Evolutionary conservation across 2,797 vertebrate species (phyloP).

Genomic region (Pantherophis vulpinus): DNA sequence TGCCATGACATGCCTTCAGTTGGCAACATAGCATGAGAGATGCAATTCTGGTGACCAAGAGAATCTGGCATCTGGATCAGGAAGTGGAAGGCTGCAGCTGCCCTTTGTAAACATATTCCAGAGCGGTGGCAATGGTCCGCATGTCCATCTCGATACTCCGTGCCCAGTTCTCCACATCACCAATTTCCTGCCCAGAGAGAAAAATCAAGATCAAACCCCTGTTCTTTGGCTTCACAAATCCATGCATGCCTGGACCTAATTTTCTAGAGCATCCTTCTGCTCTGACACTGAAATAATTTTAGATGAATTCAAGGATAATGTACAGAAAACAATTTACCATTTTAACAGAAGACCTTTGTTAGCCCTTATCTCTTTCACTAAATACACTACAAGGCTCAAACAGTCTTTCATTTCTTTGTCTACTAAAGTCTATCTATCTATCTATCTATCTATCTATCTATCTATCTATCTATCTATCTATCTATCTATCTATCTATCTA

Average conservation of each 20-base stretch:
- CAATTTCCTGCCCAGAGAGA: conserved; percentile 83
- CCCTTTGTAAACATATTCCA: conserved; percentile 93
- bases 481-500: background rate
- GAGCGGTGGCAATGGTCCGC: conserved; percentile 89
- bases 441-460: no score
- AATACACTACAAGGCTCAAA: background rate
- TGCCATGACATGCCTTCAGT: background rate
- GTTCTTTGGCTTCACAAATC: background rate
- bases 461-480: background rate
- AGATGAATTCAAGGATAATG: background rate
- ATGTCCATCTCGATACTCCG: conserved; percentile 97
- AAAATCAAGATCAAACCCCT: background rate
- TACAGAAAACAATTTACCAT: background rate
- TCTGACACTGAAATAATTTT: background rate
- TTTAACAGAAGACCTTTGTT: background rate
- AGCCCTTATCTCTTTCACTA: background rate
- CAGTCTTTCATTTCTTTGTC: background rate
- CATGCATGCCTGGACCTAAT: background rate
- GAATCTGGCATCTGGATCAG: conserved; percentile 44
- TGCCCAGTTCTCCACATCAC: conserved; percentile 97
- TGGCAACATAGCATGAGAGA: background rate
- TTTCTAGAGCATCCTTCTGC: background rate
- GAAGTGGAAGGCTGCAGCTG: conserved; percentile 83
- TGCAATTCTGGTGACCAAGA: background rate
- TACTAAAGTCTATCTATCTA: no score